Conservation (phyloP, 2,888 invertebrate species). For the Polydesmus complanatus region DNA sequence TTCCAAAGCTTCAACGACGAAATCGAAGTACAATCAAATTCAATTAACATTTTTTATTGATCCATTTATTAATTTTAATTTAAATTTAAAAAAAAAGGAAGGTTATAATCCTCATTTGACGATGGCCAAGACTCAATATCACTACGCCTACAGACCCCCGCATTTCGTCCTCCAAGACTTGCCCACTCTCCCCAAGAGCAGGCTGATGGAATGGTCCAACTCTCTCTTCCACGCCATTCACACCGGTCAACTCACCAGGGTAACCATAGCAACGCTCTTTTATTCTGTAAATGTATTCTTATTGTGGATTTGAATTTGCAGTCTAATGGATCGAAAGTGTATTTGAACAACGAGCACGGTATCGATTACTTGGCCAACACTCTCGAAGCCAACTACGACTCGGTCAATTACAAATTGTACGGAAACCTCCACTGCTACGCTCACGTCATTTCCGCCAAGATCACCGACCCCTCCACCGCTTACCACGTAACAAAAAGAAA, state of each 20-base stretch:
- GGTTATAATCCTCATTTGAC: slow-evolving; percentile 9
- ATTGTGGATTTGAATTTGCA: not conserved
- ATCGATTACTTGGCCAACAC: not conserved
- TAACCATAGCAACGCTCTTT: no score
- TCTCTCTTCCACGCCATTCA: slow-evolving; percentile 56
- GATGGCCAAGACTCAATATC: slow-evolving; percentile 3
- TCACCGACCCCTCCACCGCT: not conserved
- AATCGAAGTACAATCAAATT: not conserved
- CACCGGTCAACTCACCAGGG: slow-evolving; percentile 43
- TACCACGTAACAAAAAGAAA: not conserved
- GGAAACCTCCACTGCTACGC: slow-evolving; percentile 2
- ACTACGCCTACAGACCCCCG: slow-evolving; percentile 5
- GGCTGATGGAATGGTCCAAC: slow-evolving; percentile 56
- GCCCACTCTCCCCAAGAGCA: not conserved
- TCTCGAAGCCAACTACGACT: not conserved
- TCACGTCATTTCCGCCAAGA: not conserved
- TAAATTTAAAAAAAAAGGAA: not conserved
- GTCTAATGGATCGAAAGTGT: not conserved
- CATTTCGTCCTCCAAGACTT: not conserved
- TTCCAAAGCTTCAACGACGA: not conserved
- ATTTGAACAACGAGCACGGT: slow-evolving; percentile 1
- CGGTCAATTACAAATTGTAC: not conserved
- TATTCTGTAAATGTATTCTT: not conserved
- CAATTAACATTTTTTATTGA: not conserved
- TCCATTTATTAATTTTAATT: not conserved